Evolutionary conservation across 2,113 vertebrate species (phyloP).

Genomic region (Lipotes vexillifer): DNA sequence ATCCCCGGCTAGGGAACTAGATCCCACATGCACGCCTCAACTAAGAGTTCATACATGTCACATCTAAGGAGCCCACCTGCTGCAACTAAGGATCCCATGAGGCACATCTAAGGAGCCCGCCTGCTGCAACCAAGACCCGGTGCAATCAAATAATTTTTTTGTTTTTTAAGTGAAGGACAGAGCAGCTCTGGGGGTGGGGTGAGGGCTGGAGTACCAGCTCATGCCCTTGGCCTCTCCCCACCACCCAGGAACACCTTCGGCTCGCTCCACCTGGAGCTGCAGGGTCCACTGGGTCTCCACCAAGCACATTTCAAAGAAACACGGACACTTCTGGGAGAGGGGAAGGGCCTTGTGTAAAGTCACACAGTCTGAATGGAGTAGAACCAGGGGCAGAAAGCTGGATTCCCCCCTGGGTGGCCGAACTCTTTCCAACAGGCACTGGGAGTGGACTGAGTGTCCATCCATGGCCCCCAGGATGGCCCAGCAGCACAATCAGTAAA

Average conservation of each 20-base stretch:
- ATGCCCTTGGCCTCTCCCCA: background rate
- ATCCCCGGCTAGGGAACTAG: no score
- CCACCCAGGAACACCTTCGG: background rate
- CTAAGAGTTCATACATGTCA: no score
- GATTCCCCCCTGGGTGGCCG: background rate
- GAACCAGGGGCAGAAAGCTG: background rate
- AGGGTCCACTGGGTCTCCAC: background rate
- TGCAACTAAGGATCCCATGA: no score
- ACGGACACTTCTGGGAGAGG: background rate
- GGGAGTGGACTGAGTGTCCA: accelerated
- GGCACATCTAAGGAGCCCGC: no score
- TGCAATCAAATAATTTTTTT: no score
- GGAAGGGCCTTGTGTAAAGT: background rate
- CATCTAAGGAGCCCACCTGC: no score
- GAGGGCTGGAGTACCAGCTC: background rate
- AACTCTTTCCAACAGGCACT: background rate
- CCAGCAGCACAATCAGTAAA: background rate
- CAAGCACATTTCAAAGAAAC: background rate
- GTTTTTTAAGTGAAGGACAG: background rate
- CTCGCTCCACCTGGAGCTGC: accelerated
- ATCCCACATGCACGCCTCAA: no score
- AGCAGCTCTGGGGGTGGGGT: background rate
- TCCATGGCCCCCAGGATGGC: background rate
- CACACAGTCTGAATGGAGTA: accelerated
- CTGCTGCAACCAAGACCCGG: no score